These are phyloP conservation scores for Drosophila kurseongensis DNA, from an alignment of 1,140 invertebrate genomes.

Conservation along the genomic window DNA sequence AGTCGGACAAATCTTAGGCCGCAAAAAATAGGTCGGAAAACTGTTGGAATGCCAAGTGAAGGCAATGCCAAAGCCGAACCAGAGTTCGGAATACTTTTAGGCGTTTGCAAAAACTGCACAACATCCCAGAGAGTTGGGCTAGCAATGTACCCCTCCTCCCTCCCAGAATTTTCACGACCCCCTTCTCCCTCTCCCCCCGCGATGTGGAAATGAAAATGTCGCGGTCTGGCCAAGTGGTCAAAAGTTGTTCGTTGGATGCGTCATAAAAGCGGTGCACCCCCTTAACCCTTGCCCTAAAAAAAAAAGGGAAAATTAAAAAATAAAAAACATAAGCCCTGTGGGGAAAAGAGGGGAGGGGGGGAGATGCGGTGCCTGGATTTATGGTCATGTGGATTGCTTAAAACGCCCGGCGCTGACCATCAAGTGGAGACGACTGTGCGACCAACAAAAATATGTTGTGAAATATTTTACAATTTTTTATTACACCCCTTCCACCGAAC, in stretches of 20 bases:
- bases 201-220: conserved; percentile 80
- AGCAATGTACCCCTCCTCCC: neutral
- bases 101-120: conserved; percentile 59
- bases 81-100: conserved; percentile 58
- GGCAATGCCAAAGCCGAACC: conserved; percentile 35
- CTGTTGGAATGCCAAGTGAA: conserved; percentile 32
- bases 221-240: conserved; percentile 77
- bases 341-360: neutral
- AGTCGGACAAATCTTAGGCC: conserved; percentile 26
- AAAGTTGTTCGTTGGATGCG: conserved; percentile 70
- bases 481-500: conserved; percentile 16
- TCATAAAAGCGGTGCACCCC: conserved; percentile 60
- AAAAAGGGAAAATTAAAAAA: conserved; percentile 23
- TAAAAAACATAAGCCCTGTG: conserved; percentile 17
- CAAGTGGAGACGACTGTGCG: conserved; percentile 62
- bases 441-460: conserved; percentile 74
- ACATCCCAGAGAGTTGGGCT: conserved; percentile 18
- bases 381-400: conserved; percentile 77
- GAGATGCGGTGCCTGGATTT: conserved; percentile 48
- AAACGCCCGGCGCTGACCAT: conserved; percentile 49
- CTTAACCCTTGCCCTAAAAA: neutral
- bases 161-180: neutral
- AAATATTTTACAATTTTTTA: conserved; percentile 78
- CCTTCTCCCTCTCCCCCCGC: neutral
- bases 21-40: conserved; percentile 25